Percentiles rank a stretch among this genome's conserved stretches.
phyloP scores from a whole-genome alignment of 2,797 vertebrate genomes.

The Antrozous pallidus region DNA sequence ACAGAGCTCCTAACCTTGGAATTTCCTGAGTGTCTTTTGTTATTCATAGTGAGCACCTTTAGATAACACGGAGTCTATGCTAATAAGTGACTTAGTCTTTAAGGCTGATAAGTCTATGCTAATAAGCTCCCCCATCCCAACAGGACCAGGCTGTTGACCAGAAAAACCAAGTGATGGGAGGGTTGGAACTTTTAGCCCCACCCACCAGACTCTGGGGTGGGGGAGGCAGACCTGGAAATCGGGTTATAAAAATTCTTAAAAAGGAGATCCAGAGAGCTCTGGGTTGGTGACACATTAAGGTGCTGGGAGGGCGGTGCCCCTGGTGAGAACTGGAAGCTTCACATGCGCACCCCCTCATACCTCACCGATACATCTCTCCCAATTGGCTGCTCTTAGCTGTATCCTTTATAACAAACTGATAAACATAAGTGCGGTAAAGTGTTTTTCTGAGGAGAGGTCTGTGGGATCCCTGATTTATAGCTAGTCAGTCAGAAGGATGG shows the following conservation, averaged over 20 bases:
- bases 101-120: no score
- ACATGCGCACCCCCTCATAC: fast-evolving
- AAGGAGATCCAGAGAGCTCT: not conserved
- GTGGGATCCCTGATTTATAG: not conserved
- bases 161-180: not conserved
- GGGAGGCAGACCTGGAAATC: not conserved
- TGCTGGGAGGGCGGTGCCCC: not conserved
- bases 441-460: not conserved
- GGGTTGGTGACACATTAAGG: not conserved
- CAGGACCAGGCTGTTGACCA: not conserved
- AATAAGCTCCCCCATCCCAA: no score
- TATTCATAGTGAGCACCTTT: not conserved
- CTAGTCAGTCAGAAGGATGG: not conserved
- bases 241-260: not conserved
- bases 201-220: not conserved
- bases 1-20: not conserved
- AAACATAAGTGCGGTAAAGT: not conserved
- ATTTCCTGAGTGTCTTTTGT: not conserved
- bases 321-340: not conserved
- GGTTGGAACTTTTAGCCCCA: not conserved
- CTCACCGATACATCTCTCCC: not conserved
- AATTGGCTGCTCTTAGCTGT: not conserved
- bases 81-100: not conserved
- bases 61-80: not conserved
- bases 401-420: not conserved